Base-by-base conservation (phyloP, 2,797 vertebrate species). In the Eremophila alpestris region DNA sequence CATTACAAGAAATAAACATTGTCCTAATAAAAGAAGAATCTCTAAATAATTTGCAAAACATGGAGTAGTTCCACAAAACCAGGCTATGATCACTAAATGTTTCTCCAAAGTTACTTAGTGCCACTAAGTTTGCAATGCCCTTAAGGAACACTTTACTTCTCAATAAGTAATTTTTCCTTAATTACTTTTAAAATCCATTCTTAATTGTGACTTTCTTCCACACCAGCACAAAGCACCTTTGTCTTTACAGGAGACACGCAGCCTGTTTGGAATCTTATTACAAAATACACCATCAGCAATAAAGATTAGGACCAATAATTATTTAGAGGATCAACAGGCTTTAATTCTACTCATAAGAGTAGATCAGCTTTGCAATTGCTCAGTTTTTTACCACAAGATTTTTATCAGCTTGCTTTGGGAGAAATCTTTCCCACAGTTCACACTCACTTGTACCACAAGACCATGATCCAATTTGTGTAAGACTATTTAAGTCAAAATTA, bases 161-260 rank as follows among this genome's bases (percentile, higher is more conserved):
- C 48, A 54, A 1, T n/a, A 75, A 65, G 45, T 52, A 40, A n/a
- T 83, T 83, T 80, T 24, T 40, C 29, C 36, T 58, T 62, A 75
- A 78, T 84, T 74, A 85, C 43, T 69, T 82, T n/a, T 45, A 52
- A 95, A 92, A 70, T 63, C 9, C 23, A 30, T 55, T 83, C 60
- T 86, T 87, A 81, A 52, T 43, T 49, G 29, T 45, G 9, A 62
- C 51, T 82, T 84, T 59, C 55, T 69, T 85, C 10, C 38, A 56
- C 38, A 64, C 7, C 24, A 64, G 16, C 7, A 83, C 69, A 88
- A 93, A 83, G 14, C 22, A 71, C 13, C n/a, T 10, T 12, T 67
- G 64, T 69, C 32, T 69, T 78, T 54, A 82, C 0, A 49, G 17
- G 12, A 59, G 18, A 77, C 30, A 36, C 0, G 8, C 22, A 86